Evolutionary conservation across 2,113 vertebrate species (phyloP), one percentile per base, ranked within the genome.

Genomic region (Melanerpes formicivorus): DNA sequence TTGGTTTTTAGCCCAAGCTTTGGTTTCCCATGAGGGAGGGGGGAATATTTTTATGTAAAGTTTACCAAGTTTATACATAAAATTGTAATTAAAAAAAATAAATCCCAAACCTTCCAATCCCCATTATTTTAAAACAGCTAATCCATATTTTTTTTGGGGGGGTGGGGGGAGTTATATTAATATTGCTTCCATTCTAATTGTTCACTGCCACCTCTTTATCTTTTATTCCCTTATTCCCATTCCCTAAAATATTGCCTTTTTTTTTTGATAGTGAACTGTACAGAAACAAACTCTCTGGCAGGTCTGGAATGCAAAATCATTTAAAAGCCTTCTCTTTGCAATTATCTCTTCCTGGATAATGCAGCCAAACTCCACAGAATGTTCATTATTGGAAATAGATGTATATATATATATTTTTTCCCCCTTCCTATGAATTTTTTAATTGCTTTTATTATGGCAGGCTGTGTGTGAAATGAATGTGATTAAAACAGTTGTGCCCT

Each of bases 401-500:
- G 44, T 11, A 2, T 5, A 40, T 23, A 6, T 23, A 52, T 52
- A 21, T 11, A 19, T 48, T 48, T 18, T 48, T 48, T 65, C 56
- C 69, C 44, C 55, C 34, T 37, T 9, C 16, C 60, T 16, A 46
- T 78, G 54, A 87, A 86, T 91, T 86, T 92, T 92, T 58, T 37
- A 85, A 42, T 84, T 65, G 79, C n/a, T 25, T 80, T 71, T 55
- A 26, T 87, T 85, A 62, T 77, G 63, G 25, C 69, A 76, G 3
- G 3, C n/a, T 22, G 74, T 27, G 34, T 46, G 23, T 21, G 72
- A 84, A 81, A 62, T 75, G 84, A 86, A 91, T 79, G 95, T 95
- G 92, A 55, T 97, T 96, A 93, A 95, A 96, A 64, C 93, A 59
- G 78, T 80, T 96, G 78, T 94, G 96, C 96, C 96, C 96, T 97